Evolutionary conservation across 2,797 vertebrate genomes (phyloP), one percentile per base, ranked within the genome.

Genomic region (Myiotriccus ornatus): DNA sequence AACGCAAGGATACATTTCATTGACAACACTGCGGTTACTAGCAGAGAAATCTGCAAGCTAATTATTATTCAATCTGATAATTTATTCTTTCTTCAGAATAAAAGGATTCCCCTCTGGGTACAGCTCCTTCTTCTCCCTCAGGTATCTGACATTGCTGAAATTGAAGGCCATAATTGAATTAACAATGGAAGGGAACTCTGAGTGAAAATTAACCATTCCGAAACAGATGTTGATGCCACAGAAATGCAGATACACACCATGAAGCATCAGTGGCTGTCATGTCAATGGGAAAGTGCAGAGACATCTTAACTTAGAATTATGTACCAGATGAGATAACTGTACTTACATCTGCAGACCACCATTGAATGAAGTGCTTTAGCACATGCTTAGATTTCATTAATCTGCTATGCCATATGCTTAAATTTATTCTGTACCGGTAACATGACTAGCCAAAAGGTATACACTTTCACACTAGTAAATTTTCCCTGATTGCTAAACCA

Each of bases 111-210:
- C 44, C 39, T 73, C 67, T 20, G 74, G 63, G 55, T 59, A 22
- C 73, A 91, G 74, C 34, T 93, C 64, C 65, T 94, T 89, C 65
- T 86, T 83, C 73, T 92, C 78, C 75, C 84, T 74, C 41, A 82
- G 86, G 90, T 83, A 78, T 35, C 37, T 60, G 22, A 70, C 47
- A 55, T 3, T 76, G 70, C 59, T 87, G 65, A 90, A 96, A 94
- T 23, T 70, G 81, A 95, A 93, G 49, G 64, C 78, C 56, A 32
- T 82, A 92, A 96, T 89, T 92, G 59, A 93, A 82, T 89, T 93
- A 93, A 89, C 47, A 82, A 80, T 0, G 32, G 68, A 89, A 41
- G 15, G 63, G 80, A 93, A 91, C 25, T 69, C 76, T 34, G 62
- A 65, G 86, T 76, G 75, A 87, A 91, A 95, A 93, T 82, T 63